Base-by-base conservation (phyloP, 2,888 invertebrate genomes). In the Ephialtes manifestator region DNA sequence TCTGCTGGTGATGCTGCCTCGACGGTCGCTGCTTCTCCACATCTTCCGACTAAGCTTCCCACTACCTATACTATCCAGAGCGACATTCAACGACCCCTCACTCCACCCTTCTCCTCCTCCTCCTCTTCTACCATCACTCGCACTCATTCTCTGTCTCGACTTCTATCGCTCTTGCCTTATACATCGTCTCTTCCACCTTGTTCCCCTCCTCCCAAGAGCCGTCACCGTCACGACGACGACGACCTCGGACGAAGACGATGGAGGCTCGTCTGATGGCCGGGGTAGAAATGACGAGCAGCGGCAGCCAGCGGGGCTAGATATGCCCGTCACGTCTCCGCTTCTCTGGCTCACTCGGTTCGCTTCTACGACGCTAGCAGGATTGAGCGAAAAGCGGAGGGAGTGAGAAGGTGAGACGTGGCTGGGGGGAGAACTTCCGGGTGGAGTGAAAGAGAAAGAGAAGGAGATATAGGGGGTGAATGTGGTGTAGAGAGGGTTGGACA, bases 251-350 rank as follows among this genome's bases (percentile, higher is more conserved):
- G 58, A 55, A 67, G 84, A 80, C 43, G 71, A 65, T 81, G 79
- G 51, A 79, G 68, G 53, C 75, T 74, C 68, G 74, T 74, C 72
- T 76, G 77, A 84, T 89, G 90, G 90, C 89, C 90, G 89, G 89
- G 90, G 86, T 89, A 89, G 91, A 92, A 92, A 92, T 92, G 92
- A 93, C 91, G 92, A 92, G 90, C 85, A 90, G 90, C 76, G 91
- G 90, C 90, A 89, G 90, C 91, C 91, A 90, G 90, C 58, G 51
- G 71, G 90, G 89, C 92, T 91, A 92, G 93, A 93, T 93, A 93
- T 92, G 93, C 92, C 92, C 91, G 93, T 93, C 93, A 93, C 93
- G 93, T 93, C 89, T 90, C 90, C 86, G 65, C 89, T 92, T 89
- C 90, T 90, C 89, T 78, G 85, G 83, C 82, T 81, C 77, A 71